phyloP scores from a whole-genome alignment of 2,888 invertebrate genomes.

The Volucella inanis region DNA sequence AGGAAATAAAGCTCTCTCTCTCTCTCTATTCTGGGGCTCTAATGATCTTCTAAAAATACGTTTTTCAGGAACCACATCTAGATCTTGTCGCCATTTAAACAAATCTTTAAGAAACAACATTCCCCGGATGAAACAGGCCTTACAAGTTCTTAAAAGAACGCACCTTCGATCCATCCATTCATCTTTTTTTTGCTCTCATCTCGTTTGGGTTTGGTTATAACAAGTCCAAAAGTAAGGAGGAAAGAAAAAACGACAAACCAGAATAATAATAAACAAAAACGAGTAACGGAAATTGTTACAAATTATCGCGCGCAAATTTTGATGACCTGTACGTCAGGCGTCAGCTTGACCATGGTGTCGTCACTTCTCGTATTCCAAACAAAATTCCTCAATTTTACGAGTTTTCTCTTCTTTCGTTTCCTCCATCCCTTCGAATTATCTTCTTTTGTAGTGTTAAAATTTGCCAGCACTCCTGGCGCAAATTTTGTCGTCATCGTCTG shows the following conservation, averaged over 20 bases:
- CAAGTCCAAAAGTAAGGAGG: conserved; percentile 3
- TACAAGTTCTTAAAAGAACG: too few species aligned
- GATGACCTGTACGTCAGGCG: conserved; percentile 44
- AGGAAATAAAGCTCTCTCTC: too few species aligned
- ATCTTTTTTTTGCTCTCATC: conserved; percentile 22
- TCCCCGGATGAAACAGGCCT: too few species aligned
- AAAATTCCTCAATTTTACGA: conserved; percentile 34
- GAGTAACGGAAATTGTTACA: conserved; percentile 56
- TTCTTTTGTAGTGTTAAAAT: conserved; percentile 35
- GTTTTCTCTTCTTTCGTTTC: neutral
- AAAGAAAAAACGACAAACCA: conserved; percentile 8
- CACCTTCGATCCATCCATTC: conserved; percentile 8
- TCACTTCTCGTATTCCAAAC: conserved; percentile 64
- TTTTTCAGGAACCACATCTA: too few species aligned
- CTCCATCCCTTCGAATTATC: neutral
- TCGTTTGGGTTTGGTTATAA: conserved; percentile 17
- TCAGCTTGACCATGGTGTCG: conserved; percentile 36
- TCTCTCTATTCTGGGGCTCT: too few species aligned
- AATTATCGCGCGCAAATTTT: conserved; percentile 41
- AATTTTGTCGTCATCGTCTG: conserved; percentile 49
- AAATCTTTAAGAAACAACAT: too few species aligned
- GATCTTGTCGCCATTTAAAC: too few species aligned
- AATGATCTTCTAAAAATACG: too few species aligned
- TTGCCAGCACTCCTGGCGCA: conserved; percentile 38
- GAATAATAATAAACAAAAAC: conserved; percentile 16